A percentile compares a stretch with the other conserved stretches of the same genome.
Conservation (phyloP, 2,113 vertebrate species). For the Oxyruncus cristatus region DNA sequence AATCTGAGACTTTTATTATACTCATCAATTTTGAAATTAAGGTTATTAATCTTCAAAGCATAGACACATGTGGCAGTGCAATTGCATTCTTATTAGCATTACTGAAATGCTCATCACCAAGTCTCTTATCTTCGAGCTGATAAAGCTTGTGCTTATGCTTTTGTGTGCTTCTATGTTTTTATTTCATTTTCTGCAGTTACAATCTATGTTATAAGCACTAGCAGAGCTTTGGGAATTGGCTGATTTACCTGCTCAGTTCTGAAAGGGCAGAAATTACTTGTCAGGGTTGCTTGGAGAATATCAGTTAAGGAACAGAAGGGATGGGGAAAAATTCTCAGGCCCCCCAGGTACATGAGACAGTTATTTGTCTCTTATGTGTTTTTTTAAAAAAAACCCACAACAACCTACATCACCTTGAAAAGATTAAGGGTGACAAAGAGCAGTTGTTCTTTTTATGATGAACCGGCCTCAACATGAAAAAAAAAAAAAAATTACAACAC, state of each 20-base stretch:
- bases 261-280: background rate
- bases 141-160: background rate
- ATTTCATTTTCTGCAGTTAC: background rate
- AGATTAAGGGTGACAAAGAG: background rate
- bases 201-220: background rate
- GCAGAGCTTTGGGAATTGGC: background rate
- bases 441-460: background rate
- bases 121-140: background rate
- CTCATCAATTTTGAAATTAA: background rate
- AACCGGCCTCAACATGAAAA: background rate
- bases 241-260: background rate
- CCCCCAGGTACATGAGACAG: background rate
- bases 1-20: background rate
- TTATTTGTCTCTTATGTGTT: background rate
- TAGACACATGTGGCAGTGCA: background rate
- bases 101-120: background rate
- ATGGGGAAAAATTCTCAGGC: background rate
- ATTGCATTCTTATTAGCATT: background rate
- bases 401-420: background rate
- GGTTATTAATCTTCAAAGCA: background rate
- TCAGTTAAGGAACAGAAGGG: background rate
- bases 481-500: background rate
- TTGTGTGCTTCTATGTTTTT: background rate
- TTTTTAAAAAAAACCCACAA: background rate
- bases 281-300: background rate